Evolutionary conservation across 2,888 invertebrate species (phyloP).

Genomic region (Platerodrilus igneus): DNA sequence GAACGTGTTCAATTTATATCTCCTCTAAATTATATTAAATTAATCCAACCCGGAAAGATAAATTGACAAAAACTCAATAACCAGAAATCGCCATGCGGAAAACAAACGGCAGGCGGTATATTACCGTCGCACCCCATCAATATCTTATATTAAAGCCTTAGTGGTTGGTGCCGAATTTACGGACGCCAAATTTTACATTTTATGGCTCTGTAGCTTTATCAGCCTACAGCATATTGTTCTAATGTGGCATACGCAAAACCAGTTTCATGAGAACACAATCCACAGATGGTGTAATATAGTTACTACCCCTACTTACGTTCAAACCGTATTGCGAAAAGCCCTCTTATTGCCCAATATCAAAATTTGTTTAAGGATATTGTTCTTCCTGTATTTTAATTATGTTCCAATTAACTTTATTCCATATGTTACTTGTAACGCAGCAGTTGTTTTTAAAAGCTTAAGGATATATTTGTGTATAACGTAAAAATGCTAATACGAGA

Average conservation of each 20-base stretch:
- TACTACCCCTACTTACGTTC: conserved; percentile 13
- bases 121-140: conserved; percentile 24
- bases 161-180: conserved; percentile 31
- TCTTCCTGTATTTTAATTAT: too few relatives aligned
- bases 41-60: conserved; percentile 28
- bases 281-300: conserved; percentile 29
- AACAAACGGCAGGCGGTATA: conserved; percentile 28
- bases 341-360: too few relatives aligned
- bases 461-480: too few relatives aligned
- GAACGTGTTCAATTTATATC: conserved; percentile 13
- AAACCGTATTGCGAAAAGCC: too few relatives aligned
- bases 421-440: too few relatives aligned
- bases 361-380: too few relatives aligned
- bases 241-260: conserved; percentile 30
- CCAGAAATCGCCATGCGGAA: conserved; percentile 27
- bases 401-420: too few relatives aligned
- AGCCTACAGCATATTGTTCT: conserved; percentile 34
- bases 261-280: conserved; percentile 32
- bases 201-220: conserved; percentile 40
- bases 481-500: too few relatives aligned
- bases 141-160: conserved; percentile 26
- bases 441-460: too few relatives aligned
- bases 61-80: conserved; percentile 30
- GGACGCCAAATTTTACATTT: conserved; percentile 37
- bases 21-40: conserved; percentile 25